phyloP scores from a whole-genome alignment of 2,797 vertebrate species.

The Antrozous pallidus region DNA sequence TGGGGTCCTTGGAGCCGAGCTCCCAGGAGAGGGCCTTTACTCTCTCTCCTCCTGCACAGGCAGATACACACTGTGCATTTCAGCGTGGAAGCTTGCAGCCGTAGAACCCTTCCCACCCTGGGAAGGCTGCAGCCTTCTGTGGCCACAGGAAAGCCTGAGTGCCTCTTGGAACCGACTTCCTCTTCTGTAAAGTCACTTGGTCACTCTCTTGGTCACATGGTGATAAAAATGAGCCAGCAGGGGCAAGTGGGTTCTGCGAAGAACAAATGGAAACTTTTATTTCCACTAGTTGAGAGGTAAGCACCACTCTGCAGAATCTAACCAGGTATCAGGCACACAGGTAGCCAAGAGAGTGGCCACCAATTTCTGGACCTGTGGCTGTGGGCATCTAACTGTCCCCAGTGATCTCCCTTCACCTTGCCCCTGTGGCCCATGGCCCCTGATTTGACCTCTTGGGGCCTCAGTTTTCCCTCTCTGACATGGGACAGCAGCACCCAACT shows the following conservation, averaged over 20 bases:
- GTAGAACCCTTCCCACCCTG: rapidly evolving
- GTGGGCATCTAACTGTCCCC: not conserved
- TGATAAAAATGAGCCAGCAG: not conserved
- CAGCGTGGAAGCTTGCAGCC: rapidly evolving
- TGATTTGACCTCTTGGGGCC: not conserved
- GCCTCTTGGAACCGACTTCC: not conserved
- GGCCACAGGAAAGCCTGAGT: not conserved
- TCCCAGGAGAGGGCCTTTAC: not conserved
- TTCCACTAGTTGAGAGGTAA: not conserved
- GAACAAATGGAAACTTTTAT: not conserved
- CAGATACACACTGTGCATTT: not conserved
- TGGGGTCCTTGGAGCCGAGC: not conserved
- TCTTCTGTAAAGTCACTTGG: not conserved
- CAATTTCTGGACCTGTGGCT: rapidly evolving
- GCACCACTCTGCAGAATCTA: not conserved
- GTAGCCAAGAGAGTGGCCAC: not conserved
- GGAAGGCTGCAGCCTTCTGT: not conserved
- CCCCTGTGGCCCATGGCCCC: not conserved
- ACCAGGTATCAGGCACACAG: not conserved
- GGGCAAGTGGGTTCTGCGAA: not conserved
- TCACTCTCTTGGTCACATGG: not conserved
- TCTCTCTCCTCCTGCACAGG: too few relatives aligned
- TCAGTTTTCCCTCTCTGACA: not conserved
- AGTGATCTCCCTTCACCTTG: not conserved
- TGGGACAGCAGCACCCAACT: not conserved